A percentile compares a stretch with the other conserved stretches of the same genome.
phyloP scores from a whole-genome alignment of 2,888 invertebrate genomes.

The Tachina fera region DNA sequence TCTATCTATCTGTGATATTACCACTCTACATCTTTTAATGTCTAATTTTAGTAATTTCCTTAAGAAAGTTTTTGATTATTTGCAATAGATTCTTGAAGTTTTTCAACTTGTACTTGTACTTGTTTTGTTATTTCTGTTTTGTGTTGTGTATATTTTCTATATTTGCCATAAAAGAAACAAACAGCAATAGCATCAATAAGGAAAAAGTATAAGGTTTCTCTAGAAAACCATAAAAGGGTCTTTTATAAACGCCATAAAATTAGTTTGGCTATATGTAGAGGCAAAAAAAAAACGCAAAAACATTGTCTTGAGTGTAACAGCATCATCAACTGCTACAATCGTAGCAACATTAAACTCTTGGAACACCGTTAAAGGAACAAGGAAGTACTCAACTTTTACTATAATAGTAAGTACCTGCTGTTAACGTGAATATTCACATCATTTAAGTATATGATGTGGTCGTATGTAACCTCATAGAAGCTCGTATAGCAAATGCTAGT shows the following conservation, averaged over 20 bases:
- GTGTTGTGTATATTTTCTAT: conserved; percentile 27
- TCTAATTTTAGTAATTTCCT: conserved; percentile 71
- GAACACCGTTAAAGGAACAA: conserved; percentile 74
- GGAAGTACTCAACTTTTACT: conserved; percentile 72
- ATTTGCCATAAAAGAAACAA: conserved; percentile 37
- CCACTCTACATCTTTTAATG: conserved; percentile 23
- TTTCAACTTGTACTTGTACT: conserved; percentile 26
- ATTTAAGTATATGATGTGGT: neutral
- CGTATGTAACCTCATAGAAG: conserved; percentile 6
- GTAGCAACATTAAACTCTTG: conserved; percentile 52
- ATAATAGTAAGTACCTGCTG: conserved; percentile 69
- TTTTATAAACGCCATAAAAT: conserved; percentile 71
- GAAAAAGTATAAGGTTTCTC: conserved; percentile 65
- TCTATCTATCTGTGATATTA: neutral
- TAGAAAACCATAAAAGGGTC: conserved; percentile 73
- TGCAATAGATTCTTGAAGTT: conserved; percentile 29
- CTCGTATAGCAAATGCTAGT: conserved; percentile 15
- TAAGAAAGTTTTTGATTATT: conserved; percentile 65
- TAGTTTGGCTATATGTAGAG: conserved; percentile 52
- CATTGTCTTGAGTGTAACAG: conserved; percentile 26
- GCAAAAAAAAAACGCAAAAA: conserved; percentile 18
- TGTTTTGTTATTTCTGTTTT: conserved; percentile 26
- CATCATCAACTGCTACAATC: conserved; percentile 26
- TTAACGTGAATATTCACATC: conserved; percentile 10
- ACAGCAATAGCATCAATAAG: conserved; percentile 37